A percentile compares a stretch with the other conserved stretches of the same genome.
Conservation (phyloP, 64 coral and sea anemone species). For the Trachythela sp. region DNA sequence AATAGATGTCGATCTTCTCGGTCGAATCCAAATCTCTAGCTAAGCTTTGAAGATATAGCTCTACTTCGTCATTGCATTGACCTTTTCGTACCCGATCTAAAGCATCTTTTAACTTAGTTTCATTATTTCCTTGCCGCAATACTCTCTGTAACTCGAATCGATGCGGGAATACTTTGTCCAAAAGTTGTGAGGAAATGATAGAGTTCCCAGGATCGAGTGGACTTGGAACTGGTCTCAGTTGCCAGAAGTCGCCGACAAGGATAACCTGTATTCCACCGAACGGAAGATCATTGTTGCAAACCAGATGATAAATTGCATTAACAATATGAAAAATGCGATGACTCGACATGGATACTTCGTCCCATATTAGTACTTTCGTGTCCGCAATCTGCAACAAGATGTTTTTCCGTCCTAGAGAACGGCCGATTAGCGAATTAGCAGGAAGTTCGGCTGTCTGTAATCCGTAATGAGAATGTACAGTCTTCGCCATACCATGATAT, state of each 20-base stretch:
- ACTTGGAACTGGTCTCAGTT: too few species aligned
- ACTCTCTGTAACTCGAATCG: too few species aligned
- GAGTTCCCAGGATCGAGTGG: neutral
- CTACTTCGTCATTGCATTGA: neutral
- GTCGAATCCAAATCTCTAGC: too few species aligned
- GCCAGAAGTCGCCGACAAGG: slow-evolving; percentile 5
- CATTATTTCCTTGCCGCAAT: neutral
- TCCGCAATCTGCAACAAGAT: neutral
- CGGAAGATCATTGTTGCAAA: neutral
- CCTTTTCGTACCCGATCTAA: neutral
- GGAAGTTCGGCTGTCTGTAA: slow-evolving; percentile 30
- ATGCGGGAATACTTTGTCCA: too few species aligned
- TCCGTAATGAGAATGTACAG: slow-evolving; percentile 36
- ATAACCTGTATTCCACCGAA: neutral
- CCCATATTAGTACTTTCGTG: slow-evolving; percentile 25
- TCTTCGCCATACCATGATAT: slow-evolving; percentile 20
- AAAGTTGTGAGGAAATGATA: too few species aligned
- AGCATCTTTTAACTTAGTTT: neutral
- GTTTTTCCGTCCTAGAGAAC: neutral
- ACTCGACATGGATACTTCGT: slow-evolving; percentile 28
- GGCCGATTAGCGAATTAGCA: neutral
- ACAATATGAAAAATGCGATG: slow-evolving; percentile 9
- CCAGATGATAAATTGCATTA: neutral
- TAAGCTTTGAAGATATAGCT: too few species aligned
- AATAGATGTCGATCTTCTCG: too few species aligned